Base-by-base conservation (phyloP, 1,140 invertebrate genomes). In the Belonocnema kinseyi region DNA sequence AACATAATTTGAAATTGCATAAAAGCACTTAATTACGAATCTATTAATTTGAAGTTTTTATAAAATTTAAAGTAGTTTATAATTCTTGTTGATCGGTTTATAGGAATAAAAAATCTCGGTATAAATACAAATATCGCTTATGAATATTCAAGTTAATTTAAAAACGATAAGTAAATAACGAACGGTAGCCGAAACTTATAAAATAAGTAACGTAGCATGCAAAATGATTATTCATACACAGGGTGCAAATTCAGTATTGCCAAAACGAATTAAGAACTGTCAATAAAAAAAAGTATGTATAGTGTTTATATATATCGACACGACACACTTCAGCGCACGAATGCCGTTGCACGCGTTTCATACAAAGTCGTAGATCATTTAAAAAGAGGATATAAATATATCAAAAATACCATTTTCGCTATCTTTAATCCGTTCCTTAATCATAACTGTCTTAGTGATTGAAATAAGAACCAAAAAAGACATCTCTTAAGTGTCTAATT, bases 181-280 rank as follows among this genome's bases (percentile, higher is more conserved):
- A 73, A 56, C 77, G 50, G 58, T 19, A 56, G n/a, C 50, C 52
- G 40, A 33, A 79, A 72, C 61, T 61, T 58, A 58, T 58, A 58
- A 61, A 61, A 61, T 61, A 61, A 26, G 58, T 26, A 61, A 61
- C 58, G 58, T 61, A 61, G 58, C 58, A 61, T 61, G 56, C 58
- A 61, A 61, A 14, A 61, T 61, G 58, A 70, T 82, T 74, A 82
- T 26, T 61, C 71, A 80, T 75, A 80, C 73, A 84, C 82, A 84
- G 85, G 79, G 80, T 86, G 86, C 72, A 80, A 85, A 77, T 80
- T 79, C 84, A 84, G 79, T 82, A 84, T 85, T 83, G 85, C 79
- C 81, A 82, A 78, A 80, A 81, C 19, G 66, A 61, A 61, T 61
- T 61, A 61, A 61, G 58, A 61, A 61, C 58, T 61, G 75, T 50